A percentile compares a stretch with the other conserved stretches of the same genome.
Evolutionary conservation across 2,888 invertebrate genomes (phyloP).

Genomic region (Deroplatys truncata): DNA sequence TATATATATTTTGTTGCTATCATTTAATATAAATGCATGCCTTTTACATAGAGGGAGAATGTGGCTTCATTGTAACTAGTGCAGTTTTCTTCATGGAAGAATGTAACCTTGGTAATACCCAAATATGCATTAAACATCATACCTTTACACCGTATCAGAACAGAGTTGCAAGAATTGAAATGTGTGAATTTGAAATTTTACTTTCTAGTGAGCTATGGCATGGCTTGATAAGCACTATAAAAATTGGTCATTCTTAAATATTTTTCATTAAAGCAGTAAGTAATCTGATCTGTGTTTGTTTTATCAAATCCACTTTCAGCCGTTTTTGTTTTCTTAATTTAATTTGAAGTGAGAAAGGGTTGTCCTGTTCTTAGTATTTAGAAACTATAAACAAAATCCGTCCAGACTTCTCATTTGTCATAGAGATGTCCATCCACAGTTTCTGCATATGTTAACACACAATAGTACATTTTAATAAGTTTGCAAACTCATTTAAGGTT

Average conservation of each 20-base stretch:
- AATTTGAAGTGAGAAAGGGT: not conserved
- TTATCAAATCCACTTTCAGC: not conserved
- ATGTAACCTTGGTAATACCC: not conserved
- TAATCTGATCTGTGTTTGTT: slow-evolving; percentile 13
- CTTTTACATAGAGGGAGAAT: not conserved
- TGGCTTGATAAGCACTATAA: not conserved
- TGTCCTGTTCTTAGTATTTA: not conserved
- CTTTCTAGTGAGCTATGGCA: not conserved
- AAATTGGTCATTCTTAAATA: not conserved
- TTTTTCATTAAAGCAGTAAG: not conserved
- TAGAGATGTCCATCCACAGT: not conserved
- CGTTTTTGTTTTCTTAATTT: not conserved
- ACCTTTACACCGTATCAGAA: not conserved
- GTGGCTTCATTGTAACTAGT: not conserved
- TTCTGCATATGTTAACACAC: not conserved
- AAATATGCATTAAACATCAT: not conserved
- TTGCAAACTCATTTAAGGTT: not conserved
- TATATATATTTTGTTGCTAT: not conserved
- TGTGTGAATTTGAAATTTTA: not conserved
- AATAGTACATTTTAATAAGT: not conserved
- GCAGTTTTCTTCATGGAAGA: not conserved
- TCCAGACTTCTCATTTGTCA: not conserved
- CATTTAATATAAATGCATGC: not conserved
- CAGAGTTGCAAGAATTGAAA: not conserved
- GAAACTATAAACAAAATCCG: not conserved